These are phyloP conservation scores for Nilaparvata lugens DNA, from an alignment of 1,140 invertebrate species.

Conservation along the genomic window DNA sequence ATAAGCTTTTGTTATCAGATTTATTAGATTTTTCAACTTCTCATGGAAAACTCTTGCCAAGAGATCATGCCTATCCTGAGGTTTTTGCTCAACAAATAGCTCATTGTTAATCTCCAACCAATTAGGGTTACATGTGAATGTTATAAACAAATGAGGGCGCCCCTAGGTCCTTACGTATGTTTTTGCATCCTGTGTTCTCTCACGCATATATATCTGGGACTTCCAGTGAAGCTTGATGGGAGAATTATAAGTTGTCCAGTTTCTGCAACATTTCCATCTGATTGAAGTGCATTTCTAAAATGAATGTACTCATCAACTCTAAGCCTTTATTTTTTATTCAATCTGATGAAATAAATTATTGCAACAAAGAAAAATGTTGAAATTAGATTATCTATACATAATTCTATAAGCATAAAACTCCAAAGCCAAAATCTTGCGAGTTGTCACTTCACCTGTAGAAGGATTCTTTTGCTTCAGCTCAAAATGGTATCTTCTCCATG, in stretches of 20 bases:
- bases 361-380: slow-evolving; percentile 29
- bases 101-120: slow-evolving; percentile 37
- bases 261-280: slow-evolving; percentile 14
- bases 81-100: slow-evolving; percentile 25
- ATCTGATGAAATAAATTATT: slow-evolving; percentile 30
- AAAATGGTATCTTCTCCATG: slow-evolving; percentile 34
- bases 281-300: slow-evolving; percentile 31
- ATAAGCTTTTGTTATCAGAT: slow-evolving; percentile 22
- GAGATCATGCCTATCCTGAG: slow-evolving; percentile 22
- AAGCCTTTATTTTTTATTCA: slow-evolving; percentile 39
- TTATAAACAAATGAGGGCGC: slow-evolving; percentile 37
- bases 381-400: slow-evolving; percentile 26
- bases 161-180: slow-evolving; percentile 39
- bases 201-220: slow-evolving; percentile 38
- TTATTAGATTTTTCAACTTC: slow-evolving; percentile 16
- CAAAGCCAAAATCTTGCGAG: slow-evolving; percentile 27
- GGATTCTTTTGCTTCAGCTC: slow-evolving; percentile 31
- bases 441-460: slow-evolving; percentile 17
- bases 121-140: slow-evolving; percentile 39
- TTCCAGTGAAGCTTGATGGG: slow-evolving; percentile 34
- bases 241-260: slow-evolving; percentile 24
- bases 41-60: slow-evolving; percentile 18
- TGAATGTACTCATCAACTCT: slow-evolving; percentile 39
- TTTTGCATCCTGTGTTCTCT: slow-evolving; percentile 41
- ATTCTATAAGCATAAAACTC: slow-evolving; percentile 30